phyloP scores from a whole-genome alignment of 2,888 invertebrate genomes.

The Sacculina carcini region DNA sequence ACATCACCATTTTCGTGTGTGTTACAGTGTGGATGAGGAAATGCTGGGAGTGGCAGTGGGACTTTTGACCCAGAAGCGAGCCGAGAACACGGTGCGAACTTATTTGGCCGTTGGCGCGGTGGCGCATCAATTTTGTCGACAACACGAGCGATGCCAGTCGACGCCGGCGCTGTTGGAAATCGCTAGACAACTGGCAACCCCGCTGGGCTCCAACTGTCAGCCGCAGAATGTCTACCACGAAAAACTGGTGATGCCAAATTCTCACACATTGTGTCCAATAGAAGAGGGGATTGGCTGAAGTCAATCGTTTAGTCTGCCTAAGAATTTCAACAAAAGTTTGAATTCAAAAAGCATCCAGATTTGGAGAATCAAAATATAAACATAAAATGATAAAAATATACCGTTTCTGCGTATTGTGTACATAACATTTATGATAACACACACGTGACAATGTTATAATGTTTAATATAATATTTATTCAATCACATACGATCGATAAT shows the following conservation, averaged over 20 bases:
- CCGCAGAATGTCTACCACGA: slow-evolving; percentile 5
- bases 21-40: background rate
- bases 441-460: background rate
- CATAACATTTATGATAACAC: background rate
- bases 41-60: background rate
- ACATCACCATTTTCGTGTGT: background rate
- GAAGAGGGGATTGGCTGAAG: too few species aligned
- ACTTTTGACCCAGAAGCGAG: background rate
- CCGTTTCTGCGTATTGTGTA: background rate
- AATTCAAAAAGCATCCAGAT: too few species aligned
- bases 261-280: background rate
- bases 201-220: slow-evolving; percentile 2
- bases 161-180: slow-evolving; percentile 6
- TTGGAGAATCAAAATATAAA: slow-evolving; percentile 5
- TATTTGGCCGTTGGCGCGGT: slow-evolving; percentile 10
- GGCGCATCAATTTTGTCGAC: slow-evolving; percentile 11
- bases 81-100: background rate
- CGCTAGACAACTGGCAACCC: slow-evolving; percentile 5
- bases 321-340: background rate
- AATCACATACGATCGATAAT: background rate
- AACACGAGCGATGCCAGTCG: slow-evolving; percentile 7
- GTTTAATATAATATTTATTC: background rate
- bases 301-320: background rate
- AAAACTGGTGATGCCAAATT: slow-evolving; percentile 8
- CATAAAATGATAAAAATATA: background rate